Conservation (phyloP, 2,113 vertebrate genomes). For the Tetraodon nigroviridis region DNA sequence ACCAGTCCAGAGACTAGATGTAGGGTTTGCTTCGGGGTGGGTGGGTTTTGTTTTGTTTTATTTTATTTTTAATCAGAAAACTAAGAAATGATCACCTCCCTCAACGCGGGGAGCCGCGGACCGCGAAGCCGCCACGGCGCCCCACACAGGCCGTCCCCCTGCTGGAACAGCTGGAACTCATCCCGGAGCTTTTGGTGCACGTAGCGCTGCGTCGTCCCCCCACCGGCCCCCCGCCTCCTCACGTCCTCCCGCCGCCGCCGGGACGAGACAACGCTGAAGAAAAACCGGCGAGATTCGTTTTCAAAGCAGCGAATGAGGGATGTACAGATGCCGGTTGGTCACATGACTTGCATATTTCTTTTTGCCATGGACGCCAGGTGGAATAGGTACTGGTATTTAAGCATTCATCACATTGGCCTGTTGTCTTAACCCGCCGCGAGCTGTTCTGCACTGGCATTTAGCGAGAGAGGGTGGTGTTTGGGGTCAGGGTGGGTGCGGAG, state of each 20-base stretch:
- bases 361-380: slow-evolving; percentile 61
- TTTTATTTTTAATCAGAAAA: slow-evolving; percentile 5
- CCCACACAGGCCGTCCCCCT: slow-evolving; percentile 34
- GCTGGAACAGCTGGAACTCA: slow-evolving; percentile 53
- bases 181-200: slow-evolving; percentile 56
- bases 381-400: slow-evolving; percentile 69
- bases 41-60: not conserved
- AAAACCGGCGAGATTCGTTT: slow-evolving; percentile 64
- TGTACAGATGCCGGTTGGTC: slow-evolving; percentile 63
- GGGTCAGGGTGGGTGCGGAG: slow-evolving; percentile 44
- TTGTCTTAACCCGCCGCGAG: slow-evolving; percentile 41
- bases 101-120: slow-evolving; percentile 19
- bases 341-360: slow-evolving; percentile 52
- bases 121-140: slow-evolving; percentile 37
- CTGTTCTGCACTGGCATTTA: slow-evolving; percentile 46
- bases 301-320: slow-evolving; percentile 41
- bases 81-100: slow-evolving; percentile 35
- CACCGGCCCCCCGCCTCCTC: slow-evolving; percentile 6
- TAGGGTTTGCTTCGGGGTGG: slow-evolving; percentile 37
- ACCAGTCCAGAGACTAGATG: slow-evolving; percentile 94
- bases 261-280: slow-evolving; percentile 60
- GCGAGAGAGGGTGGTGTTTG: slow-evolving; percentile 44
- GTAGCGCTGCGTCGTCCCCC: slow-evolving; percentile 9
- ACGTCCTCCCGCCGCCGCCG: slow-evolving; percentile 38
- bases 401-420: slow-evolving; percentile 63